Percentiles rank a stretch among this genome's conserved stretches.
These are phyloP conservation scores for Staurois parvus DNA, from an alignment of 2,797 vertebrate species.

Conservation along the genomic window DNA sequence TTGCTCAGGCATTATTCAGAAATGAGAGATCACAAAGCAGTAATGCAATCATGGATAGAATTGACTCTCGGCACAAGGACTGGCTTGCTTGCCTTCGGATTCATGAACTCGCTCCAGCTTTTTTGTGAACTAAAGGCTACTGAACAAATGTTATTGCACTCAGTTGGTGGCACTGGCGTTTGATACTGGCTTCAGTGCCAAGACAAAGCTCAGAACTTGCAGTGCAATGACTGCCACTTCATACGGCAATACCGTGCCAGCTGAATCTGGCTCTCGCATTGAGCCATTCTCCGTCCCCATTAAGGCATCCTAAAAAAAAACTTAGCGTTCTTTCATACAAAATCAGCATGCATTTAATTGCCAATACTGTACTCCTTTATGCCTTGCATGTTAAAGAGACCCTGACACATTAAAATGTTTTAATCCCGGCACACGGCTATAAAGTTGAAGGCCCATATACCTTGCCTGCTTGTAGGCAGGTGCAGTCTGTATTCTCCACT, in stretches of 20 bases:
- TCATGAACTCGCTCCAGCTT: constrained; percentile 7
- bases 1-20: not conserved
- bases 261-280: constrained; percentile 25
- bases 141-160: not conserved
- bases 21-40: not conserved
- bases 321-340: no score
- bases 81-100: no score
- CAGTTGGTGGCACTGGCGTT: constrained; percentile 2
- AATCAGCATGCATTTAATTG: no score
- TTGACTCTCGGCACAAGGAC: not conserved
- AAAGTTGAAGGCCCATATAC: no score
- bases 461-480: no score
- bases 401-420: no score
- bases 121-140: fast-evolving
- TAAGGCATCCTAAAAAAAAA: no score
- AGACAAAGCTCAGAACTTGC: not conserved
- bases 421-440: no score
- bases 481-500: no score
- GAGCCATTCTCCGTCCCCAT: not conserved
- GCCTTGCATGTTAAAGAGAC: no score
- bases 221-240: not conserved
- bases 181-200: not conserved
- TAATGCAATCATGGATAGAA: not conserved
- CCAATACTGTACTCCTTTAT: no score
- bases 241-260: constrained; percentile 1